These are phyloP conservation scores for Halictus ligatus DNA, from an alignment of 2,888 invertebrate genomes.

Conservation along the genomic window DNA sequence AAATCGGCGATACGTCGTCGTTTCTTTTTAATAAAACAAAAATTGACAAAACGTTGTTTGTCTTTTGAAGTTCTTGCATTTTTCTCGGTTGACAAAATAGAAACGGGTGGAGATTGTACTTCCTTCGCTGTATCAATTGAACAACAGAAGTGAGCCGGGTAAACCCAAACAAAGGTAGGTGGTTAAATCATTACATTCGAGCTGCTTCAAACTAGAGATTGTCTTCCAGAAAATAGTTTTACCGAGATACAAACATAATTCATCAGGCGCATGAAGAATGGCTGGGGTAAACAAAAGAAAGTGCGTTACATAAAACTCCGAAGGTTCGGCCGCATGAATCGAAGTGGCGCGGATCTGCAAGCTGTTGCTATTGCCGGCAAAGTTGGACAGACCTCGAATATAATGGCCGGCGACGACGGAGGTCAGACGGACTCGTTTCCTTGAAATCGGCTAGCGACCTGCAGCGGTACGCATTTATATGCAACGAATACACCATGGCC, in stretches of 20 bases:
- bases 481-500: conserved; percentile 70
- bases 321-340: not conserved
- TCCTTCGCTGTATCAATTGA: too few relatives aligned
- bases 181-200: too few relatives aligned
- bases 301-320: not conserved
- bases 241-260: not conserved
- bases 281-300: not conserved
- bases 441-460: conserved; percentile 77
- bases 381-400: conserved; percentile 64
- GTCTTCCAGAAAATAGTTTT: too few relatives aligned
- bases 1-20: too few relatives aligned
- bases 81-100: not conserved
- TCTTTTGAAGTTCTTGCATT: too few relatives aligned
- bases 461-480: conserved; percentile 73
- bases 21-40: not conserved
- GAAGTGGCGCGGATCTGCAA: conserved; percentile 15
- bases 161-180: too few relatives aligned
- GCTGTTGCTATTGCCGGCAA: conserved; percentile 22
- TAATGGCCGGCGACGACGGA: conserved; percentile 65
- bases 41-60: too few relatives aligned
- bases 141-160: too few relatives aligned
- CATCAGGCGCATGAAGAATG: not conserved
- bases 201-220: too few relatives aligned
- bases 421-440: conserved; percentile 72
- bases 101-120: too few relatives aligned